These are phyloP conservation scores for Drosophila meridiana DNA, from an alignment of 2,888 invertebrate genomes.

Conservation along the genomic window DNA sequence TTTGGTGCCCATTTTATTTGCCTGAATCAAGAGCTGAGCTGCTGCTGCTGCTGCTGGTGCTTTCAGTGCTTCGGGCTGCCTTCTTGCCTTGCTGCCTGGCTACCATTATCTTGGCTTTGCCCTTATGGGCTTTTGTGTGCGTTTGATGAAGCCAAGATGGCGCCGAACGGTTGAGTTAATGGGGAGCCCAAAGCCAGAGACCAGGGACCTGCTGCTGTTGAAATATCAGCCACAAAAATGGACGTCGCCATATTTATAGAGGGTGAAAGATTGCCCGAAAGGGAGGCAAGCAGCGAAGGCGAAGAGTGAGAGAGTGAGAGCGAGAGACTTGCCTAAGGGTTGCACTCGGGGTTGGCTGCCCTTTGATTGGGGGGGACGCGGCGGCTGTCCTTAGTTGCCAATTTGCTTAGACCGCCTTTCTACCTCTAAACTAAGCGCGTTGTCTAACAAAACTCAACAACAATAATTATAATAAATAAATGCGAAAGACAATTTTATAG, in stretches of 20 bases:
- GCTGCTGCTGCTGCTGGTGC: constrained; percentile 24
- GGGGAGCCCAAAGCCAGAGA: constrained; percentile 38
- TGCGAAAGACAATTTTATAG: not conserved
- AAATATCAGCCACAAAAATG: constrained; percentile 80
- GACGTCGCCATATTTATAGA: constrained; percentile 75
- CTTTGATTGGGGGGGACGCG: constrained; percentile 7
- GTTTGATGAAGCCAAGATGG: constrained; percentile 81
- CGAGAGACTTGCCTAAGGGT: constrained; percentile 49
- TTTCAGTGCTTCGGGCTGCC: constrained; percentile 17
- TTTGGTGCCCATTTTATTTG: constrained; percentile 78
- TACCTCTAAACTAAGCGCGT: constrained; percentile 31
- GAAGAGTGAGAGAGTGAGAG: constrained; percentile 1
- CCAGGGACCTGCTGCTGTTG: constrained; percentile 42
- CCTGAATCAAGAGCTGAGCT: constrained; percentile 53
- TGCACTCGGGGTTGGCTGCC: constrained; percentile 42
- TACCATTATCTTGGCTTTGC: constrained; percentile 77
- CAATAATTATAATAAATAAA: constrained; percentile 37
- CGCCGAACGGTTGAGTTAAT: constrained; percentile 69
- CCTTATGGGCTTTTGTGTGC: constrained; percentile 79
- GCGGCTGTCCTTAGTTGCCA: constrained; percentile 29
- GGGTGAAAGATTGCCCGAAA: constrained; percentile 33
- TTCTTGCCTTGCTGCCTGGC: constrained; percentile 24
- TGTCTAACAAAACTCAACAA: constrained; percentile 20
- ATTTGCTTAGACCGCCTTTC: constrained; percentile 36
- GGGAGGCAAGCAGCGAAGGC: constrained; percentile 10